Evolutionary conservation across 2,888 invertebrate genomes (phyloP).

Genomic region (Tipula unca): DNA sequence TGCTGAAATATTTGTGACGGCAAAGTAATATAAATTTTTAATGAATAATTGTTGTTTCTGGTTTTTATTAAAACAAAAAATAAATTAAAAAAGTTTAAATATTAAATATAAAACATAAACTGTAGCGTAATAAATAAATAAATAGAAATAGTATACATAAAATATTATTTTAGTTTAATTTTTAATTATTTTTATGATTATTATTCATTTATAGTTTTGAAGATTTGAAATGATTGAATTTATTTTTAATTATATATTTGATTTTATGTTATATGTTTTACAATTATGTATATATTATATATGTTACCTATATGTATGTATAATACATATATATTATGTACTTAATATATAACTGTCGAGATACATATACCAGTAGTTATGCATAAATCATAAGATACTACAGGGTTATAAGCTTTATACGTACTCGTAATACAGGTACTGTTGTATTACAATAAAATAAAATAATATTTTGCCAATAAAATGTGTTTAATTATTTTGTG

Average conservation of each 20-base stretch:
- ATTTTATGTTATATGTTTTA: background rate
- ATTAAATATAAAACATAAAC: background rate
- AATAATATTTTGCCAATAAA: background rate
- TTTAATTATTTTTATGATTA: background rate
- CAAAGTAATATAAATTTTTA: background rate
- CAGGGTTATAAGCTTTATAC: background rate
- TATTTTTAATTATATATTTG: background rate
- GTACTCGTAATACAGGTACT: background rate
- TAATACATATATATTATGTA: background rate
- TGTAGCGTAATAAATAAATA: background rate
- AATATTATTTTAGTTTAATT: background rate
- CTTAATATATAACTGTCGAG: background rate
- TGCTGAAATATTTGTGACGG: background rate
- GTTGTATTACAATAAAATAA: background rate
- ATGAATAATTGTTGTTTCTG: background rate
- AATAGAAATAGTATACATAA: background rate
- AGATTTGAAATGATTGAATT: background rate
- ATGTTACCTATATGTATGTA: too few species aligned
- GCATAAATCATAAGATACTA: background rate
- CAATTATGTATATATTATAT: too few species aligned
- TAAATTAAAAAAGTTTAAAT: background rate
- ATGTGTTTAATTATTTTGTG: background rate
- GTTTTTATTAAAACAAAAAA: background rate
- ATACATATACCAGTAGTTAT: background rate
- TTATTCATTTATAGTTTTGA: background rate